A percentile compares a stretch with the other conserved stretches of the same genome.
phyloP scores from a whole-genome alignment of 92 coral and sea anemone genomes.

The Porites divaricata region DNA sequence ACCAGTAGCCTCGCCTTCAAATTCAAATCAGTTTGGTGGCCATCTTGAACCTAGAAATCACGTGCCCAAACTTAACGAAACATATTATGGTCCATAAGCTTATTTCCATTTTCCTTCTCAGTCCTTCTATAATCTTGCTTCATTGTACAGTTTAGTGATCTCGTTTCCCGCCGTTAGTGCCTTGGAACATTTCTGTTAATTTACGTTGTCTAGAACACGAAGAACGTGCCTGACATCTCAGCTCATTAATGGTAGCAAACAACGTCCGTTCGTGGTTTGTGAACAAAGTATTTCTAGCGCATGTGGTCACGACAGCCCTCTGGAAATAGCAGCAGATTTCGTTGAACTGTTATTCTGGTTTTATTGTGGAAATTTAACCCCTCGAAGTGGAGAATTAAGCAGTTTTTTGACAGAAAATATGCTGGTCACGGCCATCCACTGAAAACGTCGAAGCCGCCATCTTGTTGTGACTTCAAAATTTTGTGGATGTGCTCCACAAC shows the following conservation, averaged over 20 bases:
- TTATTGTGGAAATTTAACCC: conserved; percentile 24
- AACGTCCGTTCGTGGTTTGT: conserved; percentile 24
- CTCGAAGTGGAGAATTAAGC: conserved; percentile 9
- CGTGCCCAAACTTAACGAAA: conserved; percentile 58
- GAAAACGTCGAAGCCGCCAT: conserved; percentile 33
- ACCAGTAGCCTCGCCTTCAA: conserved; percentile 5
- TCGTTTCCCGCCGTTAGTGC: conserved; percentile 90
- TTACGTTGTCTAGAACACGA: background rate
- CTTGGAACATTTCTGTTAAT: conserved; percentile 45
- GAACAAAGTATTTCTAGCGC: conserved; percentile 50
- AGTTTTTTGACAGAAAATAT: conserved; percentile 8
- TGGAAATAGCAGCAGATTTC: conserved; percentile 46
- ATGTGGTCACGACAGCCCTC: conserved; percentile 55
- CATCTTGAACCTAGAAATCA: conserved; percentile 40
- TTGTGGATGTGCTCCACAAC: conserved; percentile 32
- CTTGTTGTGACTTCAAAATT: conserved; percentile 14
- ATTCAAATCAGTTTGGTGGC: conserved; percentile 26
- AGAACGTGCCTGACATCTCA: conserved; percentile 29
- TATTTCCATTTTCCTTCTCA: conserved; percentile 82
- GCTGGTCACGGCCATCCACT: conserved; percentile 5
- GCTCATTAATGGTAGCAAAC: conserved; percentile 39
- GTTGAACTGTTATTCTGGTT: conserved; percentile 23
- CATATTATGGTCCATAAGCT: conserved; percentile 84
- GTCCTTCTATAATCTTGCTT: conserved; percentile 81
- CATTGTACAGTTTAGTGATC: conserved; percentile 70